Base-by-base conservation (phyloP, 2,888 invertebrate genomes). In the Callinectes sapidus region DNA sequence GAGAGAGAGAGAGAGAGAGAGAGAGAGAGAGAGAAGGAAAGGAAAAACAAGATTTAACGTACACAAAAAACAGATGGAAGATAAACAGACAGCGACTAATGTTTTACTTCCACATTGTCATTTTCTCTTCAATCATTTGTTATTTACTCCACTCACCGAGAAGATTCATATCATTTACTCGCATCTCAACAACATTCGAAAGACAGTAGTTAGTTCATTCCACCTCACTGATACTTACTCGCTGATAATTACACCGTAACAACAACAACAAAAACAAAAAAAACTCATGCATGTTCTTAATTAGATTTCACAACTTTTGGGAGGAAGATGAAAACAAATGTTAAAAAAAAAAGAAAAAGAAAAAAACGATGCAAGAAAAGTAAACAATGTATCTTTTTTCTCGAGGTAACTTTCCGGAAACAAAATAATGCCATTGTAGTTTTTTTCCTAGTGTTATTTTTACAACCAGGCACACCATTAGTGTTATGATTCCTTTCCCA, bases 1-100 rank as follows among this genome's bases (percentile, higher is more conserved):
- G 88, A 61, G 89, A 61, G 42, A 89, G 89, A 61, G 89, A 88
- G 88, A 66, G 66, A 71, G 66, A 61, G 89, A 61, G n/a, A 77
- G 13, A 28, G 13, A 28, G 28, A 28, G 28, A 28, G 13, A 13
- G 28, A 8, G 71, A 28, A 13, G 5, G 28, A 8, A 10, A 28
- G 28, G 16, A 18, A 6, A 23, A 23, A 61, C 23, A 61, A 61
- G 3, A 23, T 18, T 61, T 18, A 61, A 61, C 23, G 16, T 23
- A 61, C 23, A 10, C 10, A 10, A 48, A 10, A 10, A 10, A 48
- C 6, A 8, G 48, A 48, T 10, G 48, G 48, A 6, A 0, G 48
- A 10, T 48, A 10, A 48, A 48, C 48, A 48, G 48, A 48, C 6
- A 48, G 48, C 10, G 8, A 48, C 48, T 10, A 48, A 48, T 48